These are phyloP conservation scores for Cartodere bifasciata DNA, from an alignment of 2,888 invertebrate species.

Conservation along the genomic window DNA sequence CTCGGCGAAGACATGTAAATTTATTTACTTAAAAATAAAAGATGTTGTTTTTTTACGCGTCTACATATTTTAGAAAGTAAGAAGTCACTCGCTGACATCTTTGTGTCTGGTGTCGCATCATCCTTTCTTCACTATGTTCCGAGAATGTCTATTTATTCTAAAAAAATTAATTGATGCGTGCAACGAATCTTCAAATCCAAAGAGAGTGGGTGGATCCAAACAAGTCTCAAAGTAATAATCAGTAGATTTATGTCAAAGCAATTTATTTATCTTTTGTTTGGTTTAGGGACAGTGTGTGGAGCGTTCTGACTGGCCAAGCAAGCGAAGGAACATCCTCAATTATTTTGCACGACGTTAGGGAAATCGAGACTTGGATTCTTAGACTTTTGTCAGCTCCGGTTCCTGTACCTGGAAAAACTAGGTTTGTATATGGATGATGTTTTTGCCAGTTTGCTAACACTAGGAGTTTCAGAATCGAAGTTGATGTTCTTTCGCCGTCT, in stretches of 20 bases:
- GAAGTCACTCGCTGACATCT: constrained; percentile 92
- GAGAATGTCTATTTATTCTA: constrained; percentile 92
- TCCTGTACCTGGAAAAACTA: constrained; percentile 93
- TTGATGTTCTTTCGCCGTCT: constrained; percentile 74
- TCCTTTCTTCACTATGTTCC: constrained; percentile 97
- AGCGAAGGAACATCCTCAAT: constrained; percentile 73
- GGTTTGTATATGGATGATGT: constrained; percentile 33
- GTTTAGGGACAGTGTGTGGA: constrained; percentile 89
- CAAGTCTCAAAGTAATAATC: constrained; percentile 71
- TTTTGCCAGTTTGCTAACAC: neutral
- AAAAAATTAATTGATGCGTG: constrained; percentile 95
- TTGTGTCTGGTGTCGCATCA: constrained; percentile 97
- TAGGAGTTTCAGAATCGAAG: constrained; percentile 28
- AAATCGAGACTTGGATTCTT: constrained; percentile 98
- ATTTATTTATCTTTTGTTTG: constrained; percentile 2
- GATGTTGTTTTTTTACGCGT: neutral
- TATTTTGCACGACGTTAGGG: constrained; percentile 89
- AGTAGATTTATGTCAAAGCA: constrained; percentile 2
- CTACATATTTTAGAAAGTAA: constrained; percentile 49
- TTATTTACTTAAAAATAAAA: neutral
- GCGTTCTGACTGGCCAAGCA: constrained; percentile 75
- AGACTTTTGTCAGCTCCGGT: constrained; percentile 93
- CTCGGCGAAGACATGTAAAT: constrained; percentile 59
- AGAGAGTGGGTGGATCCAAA: constrained; percentile 79
- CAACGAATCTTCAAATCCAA: constrained; percentile 84